Evolutionary conservation across 2,797 vertebrate genomes (phyloP).

Genomic region (Aplochiton taeniatus): DNA sequence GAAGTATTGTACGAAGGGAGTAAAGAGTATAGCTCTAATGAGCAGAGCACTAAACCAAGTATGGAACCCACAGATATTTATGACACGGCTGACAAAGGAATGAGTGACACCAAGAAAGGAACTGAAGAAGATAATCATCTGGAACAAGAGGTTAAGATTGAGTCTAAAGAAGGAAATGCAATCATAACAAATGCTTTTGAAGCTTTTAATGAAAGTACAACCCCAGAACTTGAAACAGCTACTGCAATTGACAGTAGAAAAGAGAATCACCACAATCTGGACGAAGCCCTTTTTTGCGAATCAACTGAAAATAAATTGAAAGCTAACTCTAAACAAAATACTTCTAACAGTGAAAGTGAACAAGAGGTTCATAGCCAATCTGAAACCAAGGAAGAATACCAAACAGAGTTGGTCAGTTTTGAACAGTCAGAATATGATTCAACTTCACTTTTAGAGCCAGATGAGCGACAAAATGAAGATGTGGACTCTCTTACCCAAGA

Average conservation of each 20-base stretch:
- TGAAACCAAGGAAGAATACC: not conserved
- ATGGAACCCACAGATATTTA: no score
- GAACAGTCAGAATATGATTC: not conserved
- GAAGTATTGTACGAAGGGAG: no score
- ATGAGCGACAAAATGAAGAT: not conserved
- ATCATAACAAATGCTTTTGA: no score
- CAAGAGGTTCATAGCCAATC: slow-evolving; percentile 1
- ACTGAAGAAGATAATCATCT: no score
- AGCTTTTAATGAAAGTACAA: no score
- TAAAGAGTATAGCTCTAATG: no score
- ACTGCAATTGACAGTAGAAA: not conserved
- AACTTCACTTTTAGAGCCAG: not conserved
- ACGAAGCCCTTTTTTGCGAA: not conserved
- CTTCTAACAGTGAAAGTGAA: slow-evolving; percentile 5
- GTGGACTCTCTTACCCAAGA: not conserved
- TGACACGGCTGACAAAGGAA: no score
- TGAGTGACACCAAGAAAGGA: no score
- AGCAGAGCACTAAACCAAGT: no score
- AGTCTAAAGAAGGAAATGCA: no score
- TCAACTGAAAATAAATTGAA: not conserved
- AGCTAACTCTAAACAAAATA: slow-evolving; percentile 3
- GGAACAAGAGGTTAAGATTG: not conserved
- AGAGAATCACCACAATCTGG: not conserved
- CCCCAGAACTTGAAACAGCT: not conserved
- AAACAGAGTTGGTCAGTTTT: not conserved